Evolutionary conservation across 2,888 invertebrate genomes (phyloP).

Genomic region (Shargacucullia verbasci): DNA sequence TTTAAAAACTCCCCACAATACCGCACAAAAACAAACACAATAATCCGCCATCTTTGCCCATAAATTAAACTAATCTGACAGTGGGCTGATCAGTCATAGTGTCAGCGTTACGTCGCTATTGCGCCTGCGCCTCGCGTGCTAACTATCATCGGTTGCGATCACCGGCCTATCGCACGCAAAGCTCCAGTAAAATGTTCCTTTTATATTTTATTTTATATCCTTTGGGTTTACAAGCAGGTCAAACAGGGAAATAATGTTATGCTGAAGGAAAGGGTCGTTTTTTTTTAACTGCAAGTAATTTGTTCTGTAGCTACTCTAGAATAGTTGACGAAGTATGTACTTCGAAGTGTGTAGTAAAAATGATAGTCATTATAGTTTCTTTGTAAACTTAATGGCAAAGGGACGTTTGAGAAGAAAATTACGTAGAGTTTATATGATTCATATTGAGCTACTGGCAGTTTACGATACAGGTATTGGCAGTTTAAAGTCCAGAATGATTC

Average conservation of each 20-base stretch:
- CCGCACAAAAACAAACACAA: slow-evolving; percentile 23
- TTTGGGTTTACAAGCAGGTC: slow-evolving; percentile 49
- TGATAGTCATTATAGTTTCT: too few species aligned
- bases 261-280: slow-evolving; percentile 7
- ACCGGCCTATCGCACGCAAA: slow-evolving; percentile 66
- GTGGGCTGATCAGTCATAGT: slow-evolving; percentile 52
- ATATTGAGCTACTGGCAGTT: too few species aligned
- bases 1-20: neutral
- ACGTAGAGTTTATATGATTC: too few species aligned
- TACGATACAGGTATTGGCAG: too few species aligned
- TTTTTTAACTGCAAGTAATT: too few species aligned
- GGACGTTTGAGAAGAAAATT: too few species aligned
- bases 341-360: too few species aligned
- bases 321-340: too few species aligned
- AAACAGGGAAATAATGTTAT: slow-evolving; percentile 21
- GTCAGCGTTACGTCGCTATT: slow-evolving; percentile 30
- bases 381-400: too few species aligned
- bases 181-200: slow-evolving; percentile 41
- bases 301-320: too few species aligned
- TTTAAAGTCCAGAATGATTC: too few species aligned
- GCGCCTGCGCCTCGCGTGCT: slow-evolving; percentile 71
- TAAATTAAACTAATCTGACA: slow-evolving; percentile 55
- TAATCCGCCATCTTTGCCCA: slow-evolving; percentile 32
- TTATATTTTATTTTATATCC: slow-evolving; percentile 53
- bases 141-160: slow-evolving; percentile 54